Evolutionary conservation across 2,888 invertebrate genomes (phyloP).

Genomic region (Eumerus sabulonum): DNA sequence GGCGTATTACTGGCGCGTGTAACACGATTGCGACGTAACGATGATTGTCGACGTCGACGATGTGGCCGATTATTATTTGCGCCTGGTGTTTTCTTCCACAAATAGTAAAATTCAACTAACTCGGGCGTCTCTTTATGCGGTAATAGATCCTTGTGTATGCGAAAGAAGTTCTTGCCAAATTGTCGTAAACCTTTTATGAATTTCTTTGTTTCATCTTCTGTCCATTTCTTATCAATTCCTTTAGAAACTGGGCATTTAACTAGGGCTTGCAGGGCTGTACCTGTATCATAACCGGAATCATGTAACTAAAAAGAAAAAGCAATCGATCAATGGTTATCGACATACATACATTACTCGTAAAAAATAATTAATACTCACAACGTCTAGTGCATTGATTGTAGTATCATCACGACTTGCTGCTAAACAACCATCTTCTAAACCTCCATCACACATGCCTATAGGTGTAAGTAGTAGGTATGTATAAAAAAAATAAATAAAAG

Average conservation of each 20-base stretch:
- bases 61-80: constrained; percentile 98
- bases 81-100: constrained; percentile 99
- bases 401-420: constrained; percentile 98
- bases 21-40: constrained; percentile 91
- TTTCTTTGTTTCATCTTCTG: constrained; percentile 97
- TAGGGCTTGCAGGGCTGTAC: constrained; percentile 95
- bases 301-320: constrained; percentile 85
- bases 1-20: constrained; percentile 88
- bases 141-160: constrained; percentile 96
- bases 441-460: constrained; percentile 97
- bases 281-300: constrained; percentile 97
- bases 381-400: constrained; percentile 97
- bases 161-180: constrained; percentile 99
- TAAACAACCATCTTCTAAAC: constrained; percentile 97
- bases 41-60: constrained; percentile 91
- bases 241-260: constrained; percentile 98
- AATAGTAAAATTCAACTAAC: constrained; percentile 98
- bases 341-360: background rate
- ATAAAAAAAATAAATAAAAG: background rate
- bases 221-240: constrained; percentile 98
- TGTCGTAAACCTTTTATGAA: constrained; percentile 99
- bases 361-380: constrained; percentile 80
- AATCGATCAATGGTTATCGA: background rate
- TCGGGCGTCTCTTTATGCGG: constrained; percentile 98
- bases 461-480: constrained; percentile 44